Base-by-base conservation (phyloP, 2,797 vertebrate genomes). In the Phrynocephalus forsythii region DNA sequence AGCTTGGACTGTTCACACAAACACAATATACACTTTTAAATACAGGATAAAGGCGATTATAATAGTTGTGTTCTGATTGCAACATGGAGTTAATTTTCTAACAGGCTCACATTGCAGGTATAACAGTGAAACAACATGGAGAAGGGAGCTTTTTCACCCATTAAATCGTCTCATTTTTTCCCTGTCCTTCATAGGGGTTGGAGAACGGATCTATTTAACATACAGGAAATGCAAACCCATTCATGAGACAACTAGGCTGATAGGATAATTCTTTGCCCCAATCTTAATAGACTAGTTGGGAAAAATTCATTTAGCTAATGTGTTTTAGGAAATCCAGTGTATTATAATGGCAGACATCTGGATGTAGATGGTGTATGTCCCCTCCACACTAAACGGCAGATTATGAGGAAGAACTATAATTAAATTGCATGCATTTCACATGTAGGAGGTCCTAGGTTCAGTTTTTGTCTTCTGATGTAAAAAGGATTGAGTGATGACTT, bases 31-130 rank as follows among this genome's bases (percentile, higher is more conserved):
- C 50, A 50, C 0, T 52, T 38, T n/a, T 30, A 16, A 30, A 7
- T 89, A 75, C 48, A 5, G 0, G 28, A 71, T 93, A 89, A 87
- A 90, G 90, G 91, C 79, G 79, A 87, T 30, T 77, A 18, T 76
- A 20, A 69, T 56, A 63, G 3, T 86, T 83, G 44, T 87, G 87
- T 48, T 44, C 48, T 69, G 66, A 63, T 11, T 72, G 50, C 75
- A 72, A 9, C 5, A 3, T 7, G 38, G 72, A 2, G 16, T 18
- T 63, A 10, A 6, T 38, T 86, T 83, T n/a, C 50, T 28, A 83
- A 15, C 26, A 30, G 26, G 33, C 24, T 56, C 22, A 52, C 66
- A 8, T 11, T 50, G 76, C n/a, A 77, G 30, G 60, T 11, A 16
- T 3, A 78, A 9, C 52, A 8, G 10, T 63, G 63, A 50, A 30